A percentile compares a stretch with the other conserved stretches of the same genome.
Evolutionary conservation across 2,888 invertebrate species (phyloP).

Genomic region (Cantharis lateralis): DNA sequence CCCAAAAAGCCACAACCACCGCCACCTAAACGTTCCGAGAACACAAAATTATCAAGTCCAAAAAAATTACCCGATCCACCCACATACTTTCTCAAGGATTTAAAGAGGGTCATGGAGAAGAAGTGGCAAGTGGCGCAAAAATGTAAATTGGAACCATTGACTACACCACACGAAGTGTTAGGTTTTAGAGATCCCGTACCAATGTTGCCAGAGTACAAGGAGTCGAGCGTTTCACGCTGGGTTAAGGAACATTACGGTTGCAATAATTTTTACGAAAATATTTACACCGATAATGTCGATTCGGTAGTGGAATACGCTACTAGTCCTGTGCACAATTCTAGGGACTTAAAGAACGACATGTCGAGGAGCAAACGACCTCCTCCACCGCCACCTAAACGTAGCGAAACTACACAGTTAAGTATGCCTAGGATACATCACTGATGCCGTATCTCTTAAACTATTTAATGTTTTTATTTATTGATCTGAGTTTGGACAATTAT

Average conservation of each 20-base stretch:
- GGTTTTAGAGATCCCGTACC: constrained; percentile 85
- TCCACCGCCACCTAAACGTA: constrained; percentile 88
- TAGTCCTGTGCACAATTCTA: constrained; percentile 47
- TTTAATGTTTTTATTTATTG: not conserved
- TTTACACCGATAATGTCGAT: constrained; percentile 59
- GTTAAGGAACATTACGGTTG: constrained; percentile 84
- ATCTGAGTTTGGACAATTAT: not conserved
- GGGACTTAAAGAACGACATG: constrained; percentile 34
- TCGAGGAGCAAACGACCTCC: constrained; percentile 70
- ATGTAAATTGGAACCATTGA: constrained; percentile 84
- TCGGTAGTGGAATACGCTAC: constrained; percentile 58
- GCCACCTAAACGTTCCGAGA: constrained; percentile 78
- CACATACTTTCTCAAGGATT: constrained; percentile 82
- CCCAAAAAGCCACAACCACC: constrained; percentile 76
- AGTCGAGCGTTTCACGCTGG: constrained; percentile 88
- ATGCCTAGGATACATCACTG: constrained; percentile 44
- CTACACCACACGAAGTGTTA: constrained; percentile 88
- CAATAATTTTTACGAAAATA: constrained; percentile 78
- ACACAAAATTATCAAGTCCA: constrained; percentile 74
- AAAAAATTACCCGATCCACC: constrained; percentile 79
- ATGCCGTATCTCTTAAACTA: constrained; percentile 32
- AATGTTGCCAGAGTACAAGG: constrained; percentile 73
- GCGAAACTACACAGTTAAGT: constrained; percentile 84
- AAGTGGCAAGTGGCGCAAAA: constrained; percentile 94
- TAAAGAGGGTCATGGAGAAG: constrained; percentile 90